Evolutionary conservation across 2,113 vertebrate genomes (phyloP), one percentile per base, ranked within the genome.

Genomic region (Podarcis raffonei): DNA sequence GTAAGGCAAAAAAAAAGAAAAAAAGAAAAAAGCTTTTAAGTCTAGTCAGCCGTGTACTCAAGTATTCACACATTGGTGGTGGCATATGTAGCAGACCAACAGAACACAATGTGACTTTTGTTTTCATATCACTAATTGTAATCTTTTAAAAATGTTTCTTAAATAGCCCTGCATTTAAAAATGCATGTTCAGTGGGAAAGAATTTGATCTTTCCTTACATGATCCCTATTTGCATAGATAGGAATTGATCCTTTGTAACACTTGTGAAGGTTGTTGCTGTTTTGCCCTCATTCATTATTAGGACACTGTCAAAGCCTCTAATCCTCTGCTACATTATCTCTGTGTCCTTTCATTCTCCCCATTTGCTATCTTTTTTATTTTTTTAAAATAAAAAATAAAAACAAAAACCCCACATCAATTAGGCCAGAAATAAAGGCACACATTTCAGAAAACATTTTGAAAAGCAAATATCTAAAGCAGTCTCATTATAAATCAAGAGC

Each of bases 191-290:
- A 66, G n/a, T 57, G 27, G 83, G 27, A 92, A 90, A 90, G 23
- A 3, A 9, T 81, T 88, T 90, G 79, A 89, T 87, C n/a, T 78
- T 91, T 92, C 89, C 62, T 93, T 90, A 74, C 76, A 32, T 85
- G 65, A 89, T 86, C n/a, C 6, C 85, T 30, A 85, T 93, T 89
- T 93, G n/a, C 89, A 94, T 89, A 89, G 87, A 82, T 66, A 87
- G 39, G 65, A 92, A 89, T 89, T 79, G 32, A 85, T 80, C 75
- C 23, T 87, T 59, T 1, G 1, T 80, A 80, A 84, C 23, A 80
- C 86, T 91, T 94, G 75, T 89, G 81, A 92, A 92, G 69, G 16
- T 42, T 89, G 25, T 82, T 91, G 66, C 11, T 0, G 18, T 91
- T 90, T 87, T 82, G 65, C 6, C 42, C 39, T 12, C 80, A 25